phyloP scores from a whole-genome alignment of 2,797 vertebrate genomes.

The Ficedula albicollis region DNA sequence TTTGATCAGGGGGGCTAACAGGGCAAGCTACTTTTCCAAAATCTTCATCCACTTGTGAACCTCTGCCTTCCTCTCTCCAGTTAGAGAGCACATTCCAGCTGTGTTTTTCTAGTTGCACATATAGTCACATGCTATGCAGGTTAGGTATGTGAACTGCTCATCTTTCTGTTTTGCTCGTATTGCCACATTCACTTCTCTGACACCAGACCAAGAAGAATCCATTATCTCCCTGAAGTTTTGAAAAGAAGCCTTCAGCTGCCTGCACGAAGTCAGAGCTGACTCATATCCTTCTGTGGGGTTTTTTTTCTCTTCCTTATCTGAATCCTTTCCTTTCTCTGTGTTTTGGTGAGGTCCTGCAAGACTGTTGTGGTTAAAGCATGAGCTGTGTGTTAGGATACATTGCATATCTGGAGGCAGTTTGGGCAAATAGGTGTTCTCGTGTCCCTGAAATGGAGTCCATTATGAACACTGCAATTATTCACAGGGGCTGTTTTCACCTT shows the following conservation, averaged over 20 bases:
- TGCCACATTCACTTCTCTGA: neutral
- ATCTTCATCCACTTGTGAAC: neutral
- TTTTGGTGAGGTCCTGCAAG: conserved; percentile 12
- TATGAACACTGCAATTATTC: neutral
- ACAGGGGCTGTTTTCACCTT: neutral
- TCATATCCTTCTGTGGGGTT: neutral
- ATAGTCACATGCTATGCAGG: neutral
- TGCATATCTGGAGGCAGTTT: neutral
- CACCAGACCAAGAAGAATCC: neutral
- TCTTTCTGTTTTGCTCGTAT: neutral
- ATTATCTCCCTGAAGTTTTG: conserved; percentile 5
- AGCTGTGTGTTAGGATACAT: neutral
- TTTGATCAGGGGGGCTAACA: neutral
- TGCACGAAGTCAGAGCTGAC: conserved; percentile 33
- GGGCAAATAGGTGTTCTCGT: neutral
- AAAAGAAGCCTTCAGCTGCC: neutral
- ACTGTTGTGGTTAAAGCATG: neutral
- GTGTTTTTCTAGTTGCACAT: neutral
- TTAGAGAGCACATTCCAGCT: neutral
- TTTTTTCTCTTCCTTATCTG: neutral
- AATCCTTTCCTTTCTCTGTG: conserved; percentile 24
- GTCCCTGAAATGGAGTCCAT: neutral
- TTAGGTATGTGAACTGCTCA: neutral
- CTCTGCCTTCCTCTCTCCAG: neutral
- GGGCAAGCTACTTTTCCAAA: neutral